Percentiles rank a stretch among this genome's conserved stretches.
These are phyloP conservation scores for Drosophila buzzatii DNA, from an alignment of 2,888 invertebrate genomes.

Conservation along the genomic window DNA sequence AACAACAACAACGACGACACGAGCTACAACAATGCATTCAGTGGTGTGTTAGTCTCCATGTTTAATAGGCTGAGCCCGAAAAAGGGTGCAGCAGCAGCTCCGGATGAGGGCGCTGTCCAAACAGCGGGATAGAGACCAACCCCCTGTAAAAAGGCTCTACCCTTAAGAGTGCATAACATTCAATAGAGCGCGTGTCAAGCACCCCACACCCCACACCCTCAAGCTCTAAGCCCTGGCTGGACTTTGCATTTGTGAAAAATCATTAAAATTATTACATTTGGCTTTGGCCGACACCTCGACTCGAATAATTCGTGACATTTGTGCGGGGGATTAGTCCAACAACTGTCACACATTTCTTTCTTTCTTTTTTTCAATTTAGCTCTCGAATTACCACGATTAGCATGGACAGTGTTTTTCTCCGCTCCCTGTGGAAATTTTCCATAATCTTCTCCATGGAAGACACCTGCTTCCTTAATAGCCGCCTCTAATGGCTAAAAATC, in stretches of 20 bases:
- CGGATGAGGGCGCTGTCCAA: conserved; percentile 68
- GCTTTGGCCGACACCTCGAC: conserved; percentile 74
- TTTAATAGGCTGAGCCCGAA: conserved; percentile 58
- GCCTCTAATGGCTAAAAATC: conserved; percentile 53
- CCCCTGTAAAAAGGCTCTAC: conserved; percentile 43
- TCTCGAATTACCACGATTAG: conserved; percentile 78
- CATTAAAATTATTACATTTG: conserved; percentile 81
- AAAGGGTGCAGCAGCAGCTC: conserved; percentile 67
- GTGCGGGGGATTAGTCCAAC: conserved; percentile 77
- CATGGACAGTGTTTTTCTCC: conserved; percentile 24
- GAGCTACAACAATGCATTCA: conserved; percentile 62
- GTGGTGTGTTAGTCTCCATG: conserved; percentile 73
- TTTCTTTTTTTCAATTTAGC: neutral
- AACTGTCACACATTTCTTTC: conserved; percentile 74
- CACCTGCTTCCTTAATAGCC: conserved; percentile 46
- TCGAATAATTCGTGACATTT: conserved; percentile 70
- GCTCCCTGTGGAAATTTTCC: neutral
- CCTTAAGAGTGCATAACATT: conserved; percentile 70
- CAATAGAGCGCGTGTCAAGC: conserved; percentile 46
- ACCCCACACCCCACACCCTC: neutral
- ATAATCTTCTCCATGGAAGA: conserved; percentile 14
- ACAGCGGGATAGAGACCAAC: conserved; percentile 46
- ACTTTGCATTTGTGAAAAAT: conserved; percentile 78
- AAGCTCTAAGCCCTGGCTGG: conserved; percentile 4
- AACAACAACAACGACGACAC: conserved; percentile 8